Evolutionary conservation across 2,888 invertebrate genomes (phyloP), one percentile per base, ranked within the genome.

Genomic region (Scaptomyza parva): DNA sequence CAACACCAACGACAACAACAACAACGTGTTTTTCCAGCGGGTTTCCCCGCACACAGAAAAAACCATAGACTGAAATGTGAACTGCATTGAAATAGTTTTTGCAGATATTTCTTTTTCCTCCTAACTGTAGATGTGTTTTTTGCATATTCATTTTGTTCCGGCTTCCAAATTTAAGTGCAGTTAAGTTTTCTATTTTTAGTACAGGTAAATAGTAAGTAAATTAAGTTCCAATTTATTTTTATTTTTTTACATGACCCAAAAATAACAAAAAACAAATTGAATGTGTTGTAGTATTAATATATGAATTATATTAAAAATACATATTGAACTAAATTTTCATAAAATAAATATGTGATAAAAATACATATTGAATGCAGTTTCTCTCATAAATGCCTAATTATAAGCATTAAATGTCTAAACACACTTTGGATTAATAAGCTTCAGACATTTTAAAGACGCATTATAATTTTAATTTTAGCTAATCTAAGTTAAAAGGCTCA

Each of bases 31-130:
- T 81, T 82, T 80, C 70, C 77, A 83, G 59, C 71, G 72, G 72
- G 76, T 84, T 84, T 84, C 87, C 82, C 87, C 83, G 84, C 84
- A 80, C 71, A 68, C 43, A 58, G 39, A 24, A 22, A 41, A 24
- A 33, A 41, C 35, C 33, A 41, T 40, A 41, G 65, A 75, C 67
- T 57, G 43, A 45, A 54, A 64, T 52, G 41, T 53, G 47, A 62
- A 28, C 43, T 37, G 44, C 47, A 47, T 44, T 44, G n/a, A 51
- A 58, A 44, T 20, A 5, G 47, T 11, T 18, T n/a, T 28, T 30
- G 30, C 47, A 47, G 30, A n/a, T 9, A 18, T 51, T 43, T 24
- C 14, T 22, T 35, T 44, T 47, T 52, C 7, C 14, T 35, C 41
- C 43, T 52, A 53, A 47, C 61, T 37, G 51, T 37, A 55, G 33